Evolutionary conservation across 1,140 invertebrate genomes (phyloP).

Genomic region (Cydia splendana): DNA sequence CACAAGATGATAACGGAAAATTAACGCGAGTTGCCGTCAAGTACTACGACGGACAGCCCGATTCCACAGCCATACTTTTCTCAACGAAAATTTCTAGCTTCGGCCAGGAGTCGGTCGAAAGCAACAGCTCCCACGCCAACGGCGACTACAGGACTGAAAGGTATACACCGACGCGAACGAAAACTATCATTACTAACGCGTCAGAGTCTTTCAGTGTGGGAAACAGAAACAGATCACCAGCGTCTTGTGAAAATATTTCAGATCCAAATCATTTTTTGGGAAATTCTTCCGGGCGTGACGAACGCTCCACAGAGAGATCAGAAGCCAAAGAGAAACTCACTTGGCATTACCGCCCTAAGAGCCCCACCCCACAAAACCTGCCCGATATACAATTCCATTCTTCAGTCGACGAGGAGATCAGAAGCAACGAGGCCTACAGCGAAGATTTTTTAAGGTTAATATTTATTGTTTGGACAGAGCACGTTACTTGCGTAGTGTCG

Average conservation of each 20-base stretch:
- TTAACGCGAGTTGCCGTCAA: conserved; percentile 66
- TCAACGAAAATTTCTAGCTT: conserved; percentile 79
- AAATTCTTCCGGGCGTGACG: conserved; percentile 52
- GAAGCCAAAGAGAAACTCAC: conserved; percentile 64
- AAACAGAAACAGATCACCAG: conserved; percentile 61
- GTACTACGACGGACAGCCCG: conserved; percentile 66
- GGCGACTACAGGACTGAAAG: conserved; percentile 64
- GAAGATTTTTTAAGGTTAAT: conserved; percentile 80
- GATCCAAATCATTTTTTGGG: conserved; percentile 50
- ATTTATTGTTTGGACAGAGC: conserved; percentile 53
- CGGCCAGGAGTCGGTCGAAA: conserved; percentile 75
- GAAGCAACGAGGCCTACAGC: conserved; percentile 56
- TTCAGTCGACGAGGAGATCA: conserved; percentile 64
- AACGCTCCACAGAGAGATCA: conserved; percentile 42
- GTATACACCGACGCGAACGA: conserved; percentile 66
- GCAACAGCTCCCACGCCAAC: conserved; percentile 51
- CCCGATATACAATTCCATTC: conserved; percentile 78
- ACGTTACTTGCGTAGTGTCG: conserved; percentile 47
- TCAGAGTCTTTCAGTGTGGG: conserved; percentile 67
- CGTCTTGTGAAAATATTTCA: conserved; percentile 60
- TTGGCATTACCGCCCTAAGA: conserved; percentile 72
- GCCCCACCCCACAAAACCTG: conserved; percentile 57
- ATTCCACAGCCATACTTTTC: conserved; percentile 73
- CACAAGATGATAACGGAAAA: conserved; percentile 66
- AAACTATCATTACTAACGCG: conserved; percentile 69